Conservation (phyloP, 2,113 vertebrate species). For the Microtus ochrogaster region DNA sequence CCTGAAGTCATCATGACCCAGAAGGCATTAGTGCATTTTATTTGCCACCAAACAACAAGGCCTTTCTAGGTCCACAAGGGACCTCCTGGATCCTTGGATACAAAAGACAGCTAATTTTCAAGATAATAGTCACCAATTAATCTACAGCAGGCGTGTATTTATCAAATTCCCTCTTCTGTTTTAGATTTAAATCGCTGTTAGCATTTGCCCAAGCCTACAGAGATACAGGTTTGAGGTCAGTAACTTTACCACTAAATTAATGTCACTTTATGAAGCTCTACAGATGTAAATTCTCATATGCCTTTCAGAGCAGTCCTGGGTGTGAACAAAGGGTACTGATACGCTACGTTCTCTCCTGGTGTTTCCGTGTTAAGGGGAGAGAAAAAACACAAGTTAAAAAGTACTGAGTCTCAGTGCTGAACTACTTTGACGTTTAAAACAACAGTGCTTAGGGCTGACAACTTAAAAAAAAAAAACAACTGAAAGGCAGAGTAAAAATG, state of each 20-base stretch:
- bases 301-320: neutral
- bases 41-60: neutral
- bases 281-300: neutral
- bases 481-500: neutral
- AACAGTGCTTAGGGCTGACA: neutral
- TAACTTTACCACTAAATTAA: slow-evolving; percentile 33
- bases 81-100: neutral
- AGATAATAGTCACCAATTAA: slow-evolving; percentile 50
- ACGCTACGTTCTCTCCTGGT: neutral
- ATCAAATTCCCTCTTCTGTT: slow-evolving; percentile 38
- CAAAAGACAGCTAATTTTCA: slow-evolving; percentile 62
- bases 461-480: neutral
- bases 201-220: slow-evolving; percentile 17
- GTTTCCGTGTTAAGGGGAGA: neutral
- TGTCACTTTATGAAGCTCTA: neutral
- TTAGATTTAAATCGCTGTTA: slow-evolving; percentile 34
- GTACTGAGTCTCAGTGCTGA: neutral
- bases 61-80: neutral
- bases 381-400: slow-evolving; percentile 3
- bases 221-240: slow-evolving; percentile 26
- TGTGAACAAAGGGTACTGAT: neutral
- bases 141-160: neutral
- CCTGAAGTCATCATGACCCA: neutral
- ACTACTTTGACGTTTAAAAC: slow-evolving; percentile 16
- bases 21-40: neutral